phyloP scores from a whole-genome alignment of 2,113 vertebrate genomes.

The Ageneiosus marmoratus region DNA sequence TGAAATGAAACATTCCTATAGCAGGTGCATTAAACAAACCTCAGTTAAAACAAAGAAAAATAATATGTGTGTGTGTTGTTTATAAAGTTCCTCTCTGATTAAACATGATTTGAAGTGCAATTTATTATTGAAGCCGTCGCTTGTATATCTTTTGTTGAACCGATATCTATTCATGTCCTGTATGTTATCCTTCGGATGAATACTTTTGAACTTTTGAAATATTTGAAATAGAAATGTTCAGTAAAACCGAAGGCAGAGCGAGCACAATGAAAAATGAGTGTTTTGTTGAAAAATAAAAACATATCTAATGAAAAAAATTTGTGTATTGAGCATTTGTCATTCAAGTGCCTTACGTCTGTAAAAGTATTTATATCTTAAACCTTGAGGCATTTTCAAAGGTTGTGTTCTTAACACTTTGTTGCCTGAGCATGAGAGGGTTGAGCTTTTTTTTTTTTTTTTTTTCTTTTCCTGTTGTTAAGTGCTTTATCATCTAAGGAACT shows the following conservation, averaged over 20 bases:
- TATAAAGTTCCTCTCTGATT: constrained; percentile 57
- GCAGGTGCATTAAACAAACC: constrained; percentile 32
- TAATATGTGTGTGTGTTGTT: constrained; percentile 32
- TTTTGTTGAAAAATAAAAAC: constrained; percentile 7
- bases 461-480: constrained; percentile 42
- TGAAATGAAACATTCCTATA: constrained; percentile 15
- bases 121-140: constrained; percentile 44
- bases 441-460: constrained; percentile 57
- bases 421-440: constrained; percentile 70
- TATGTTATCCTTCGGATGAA: constrained; percentile 55
- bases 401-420: constrained; percentile 68
- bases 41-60: constrained; percentile 56
- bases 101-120: constrained; percentile 67
- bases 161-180: constrained; percentile 13
- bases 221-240: constrained; percentile 14
- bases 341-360: constrained; percentile 63
- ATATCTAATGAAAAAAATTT: constrained; percentile 21
- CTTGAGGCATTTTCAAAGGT: constrained; percentile 47
- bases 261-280: not conserved
- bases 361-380: constrained; percentile 46
- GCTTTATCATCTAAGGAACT: constrained; percentile 64
- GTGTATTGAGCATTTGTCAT: constrained; percentile 42
- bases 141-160: constrained; percentile 47
- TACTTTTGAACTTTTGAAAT: not conserved
- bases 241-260: not conserved